Evolutionary conservation across 2,888 invertebrate genomes (phyloP), one percentile per base, ranked within the genome.

Genomic region (Cheilosia scutellata): DNA sequence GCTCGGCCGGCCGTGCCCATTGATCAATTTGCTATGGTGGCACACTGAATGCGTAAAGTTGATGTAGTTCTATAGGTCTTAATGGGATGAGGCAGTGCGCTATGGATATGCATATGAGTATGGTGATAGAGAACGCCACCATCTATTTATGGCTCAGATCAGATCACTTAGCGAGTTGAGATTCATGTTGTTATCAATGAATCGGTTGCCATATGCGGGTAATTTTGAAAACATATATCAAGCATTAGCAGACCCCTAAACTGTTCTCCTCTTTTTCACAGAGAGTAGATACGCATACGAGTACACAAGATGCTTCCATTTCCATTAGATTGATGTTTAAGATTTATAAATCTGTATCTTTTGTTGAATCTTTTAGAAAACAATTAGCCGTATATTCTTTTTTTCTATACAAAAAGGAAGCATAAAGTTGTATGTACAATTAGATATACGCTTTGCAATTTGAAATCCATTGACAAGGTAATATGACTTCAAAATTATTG

Each of bases 111-210:
- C 27, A 42, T 53, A 33, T 60, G 40, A 13, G 16, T 31, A 25
- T 44, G 47, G 5, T 62, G 55, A 63, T 44, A 33, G 53, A 25
- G 9, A 16, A 11, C 25, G 11, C 51, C 27, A 27, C 25, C 51
- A 5, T 11, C 5, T 25, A 9, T 29, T 27, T 53, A 55, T 63
- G 27, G 29, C 37, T 47, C 25, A 20, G 20, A 20, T 20, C 20
- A 47, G 33, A 65, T 44, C 60, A 29, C 33, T 33, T 44, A 55
- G 31, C 44, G 47, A 66, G 75, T 65, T 75, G 57, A 40, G 37
- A 75, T 75, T 75, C 47, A 65, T 47, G 42, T 27, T 49, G 57
- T 29, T 66, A 66, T 75, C 75, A 75, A 75, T 66, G 65, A 75
- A 75, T 66, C 75, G 57, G 65, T 37, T 51, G 57, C 37, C 47